A percentile compares a stretch with the other conserved stretches of the same genome.
Evolutionary conservation across 2,888 invertebrate genomes (phyloP).

Genomic region (Invenusta paracnida): DNA sequence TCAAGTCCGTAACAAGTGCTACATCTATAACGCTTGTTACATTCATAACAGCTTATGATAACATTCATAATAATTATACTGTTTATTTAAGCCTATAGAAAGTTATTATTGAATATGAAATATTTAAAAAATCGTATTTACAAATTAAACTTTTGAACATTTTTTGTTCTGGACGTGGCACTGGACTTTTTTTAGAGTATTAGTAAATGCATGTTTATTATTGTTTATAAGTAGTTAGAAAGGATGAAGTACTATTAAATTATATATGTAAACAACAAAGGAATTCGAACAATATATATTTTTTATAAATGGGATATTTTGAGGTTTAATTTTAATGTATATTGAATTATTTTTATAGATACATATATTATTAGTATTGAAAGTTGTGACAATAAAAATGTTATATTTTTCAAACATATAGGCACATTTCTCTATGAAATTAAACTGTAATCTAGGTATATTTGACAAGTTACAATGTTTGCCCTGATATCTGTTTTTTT

Average conservation of each 20-base stretch:
- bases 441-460: constrained; percentile 21
- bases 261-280: constrained; percentile 6
- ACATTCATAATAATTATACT: constrained; percentile 21
- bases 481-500: constrained; percentile 13
- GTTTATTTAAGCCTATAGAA: constrained; percentile 22
- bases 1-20: background rate
- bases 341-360: constrained; percentile 9
- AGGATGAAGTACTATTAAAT: constrained; percentile 3
- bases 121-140: constrained; percentile 1
- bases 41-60: constrained; percentile 12
- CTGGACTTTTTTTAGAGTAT: constrained; percentile 9
- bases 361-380: constrained; percentile 9
- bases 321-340: constrained; percentile 4
- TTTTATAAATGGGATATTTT: constrained; percentile 19
- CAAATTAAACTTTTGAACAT: constrained; percentile 19
- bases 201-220: constrained; percentile 9
- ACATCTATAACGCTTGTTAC: background rate
- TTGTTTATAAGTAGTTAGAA: background rate
- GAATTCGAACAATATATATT: background rate
- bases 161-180: background rate
- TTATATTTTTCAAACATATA: constrained; percentile 25
- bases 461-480: constrained; percentile 6
- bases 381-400: background rate
- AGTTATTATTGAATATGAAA: constrained; percentile 14
- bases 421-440: constrained; percentile 20